Conservation (phyloP, 2,888 invertebrate species). For the Dermolepida albohirtum region DNA sequence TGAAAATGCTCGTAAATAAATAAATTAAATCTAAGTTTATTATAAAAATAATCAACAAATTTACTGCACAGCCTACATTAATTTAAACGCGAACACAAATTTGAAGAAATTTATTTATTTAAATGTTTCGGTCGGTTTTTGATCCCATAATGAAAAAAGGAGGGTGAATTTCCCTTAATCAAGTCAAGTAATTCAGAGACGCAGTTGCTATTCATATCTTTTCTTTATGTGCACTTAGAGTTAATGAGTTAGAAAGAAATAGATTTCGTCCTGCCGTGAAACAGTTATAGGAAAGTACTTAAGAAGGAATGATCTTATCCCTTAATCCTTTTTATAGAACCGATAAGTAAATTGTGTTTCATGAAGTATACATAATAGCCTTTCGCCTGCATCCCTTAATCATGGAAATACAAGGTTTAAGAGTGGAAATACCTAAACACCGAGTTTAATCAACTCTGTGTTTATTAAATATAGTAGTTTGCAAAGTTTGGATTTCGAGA, state of each 20-base stretch:
- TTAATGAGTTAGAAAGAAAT: slow-evolving; percentile 62
- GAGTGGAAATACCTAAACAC: slow-evolving; percentile 17
- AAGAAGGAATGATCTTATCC: slow-evolving; percentile 58
- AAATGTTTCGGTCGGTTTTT: slow-evolving; percentile 11
- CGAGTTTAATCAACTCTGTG: slow-evolving; percentile 23
- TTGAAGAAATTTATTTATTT: slow-evolving; percentile 11
- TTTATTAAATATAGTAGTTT: slow-evolving; percentile 27
- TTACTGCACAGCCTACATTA: too few relatives aligned
- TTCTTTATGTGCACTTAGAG: slow-evolving; percentile 60
- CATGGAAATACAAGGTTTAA: slow-evolving; percentile 14
- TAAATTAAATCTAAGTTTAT: too few relatives aligned
- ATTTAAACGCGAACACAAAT: too few relatives aligned
- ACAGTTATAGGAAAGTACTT: slow-evolving; percentile 61
- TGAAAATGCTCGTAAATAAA: too few relatives aligned
- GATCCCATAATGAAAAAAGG: not conserved
- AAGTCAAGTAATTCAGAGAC: slow-evolving; percentile 18
- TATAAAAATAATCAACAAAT: too few relatives aligned
- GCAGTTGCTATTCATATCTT: slow-evolving; percentile 33
- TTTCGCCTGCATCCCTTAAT: slow-evolving; percentile 14
- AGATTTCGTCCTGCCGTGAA: slow-evolving; percentile 58
- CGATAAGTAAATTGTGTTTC: slow-evolving; percentile 58
- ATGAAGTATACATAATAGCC: slow-evolving; percentile 12
- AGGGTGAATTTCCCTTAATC: not conserved
- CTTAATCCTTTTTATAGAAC: slow-evolving; percentile 59
- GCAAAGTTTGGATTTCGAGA: slow-evolving; percentile 9